These are phyloP conservation scores for Trachelus iudaicus DNA, from an alignment of 2,888 invertebrate genomes.

Conservation along the genomic window DNA sequence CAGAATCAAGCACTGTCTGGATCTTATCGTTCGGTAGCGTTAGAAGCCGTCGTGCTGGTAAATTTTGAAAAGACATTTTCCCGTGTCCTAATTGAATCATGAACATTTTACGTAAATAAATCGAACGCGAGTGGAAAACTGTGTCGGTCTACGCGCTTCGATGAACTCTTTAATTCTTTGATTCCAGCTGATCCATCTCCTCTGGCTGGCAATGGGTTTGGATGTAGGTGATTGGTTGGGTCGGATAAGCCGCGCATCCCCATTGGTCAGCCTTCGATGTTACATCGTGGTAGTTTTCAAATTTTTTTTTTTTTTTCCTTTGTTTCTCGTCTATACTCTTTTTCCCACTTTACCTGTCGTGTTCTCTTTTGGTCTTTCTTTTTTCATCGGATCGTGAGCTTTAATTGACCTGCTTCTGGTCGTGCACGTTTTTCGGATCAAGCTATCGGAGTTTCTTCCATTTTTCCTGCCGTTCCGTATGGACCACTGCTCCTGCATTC, in stretches of 20 bases:
- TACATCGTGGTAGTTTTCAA: background rate
- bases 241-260: background rate
- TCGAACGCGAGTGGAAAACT: background rate
- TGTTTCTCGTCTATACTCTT: slow-evolving; percentile 9
- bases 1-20: background rate
- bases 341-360: slow-evolving; percentile 1
- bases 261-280: background rate
- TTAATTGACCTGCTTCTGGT: slow-evolving; percentile 50
- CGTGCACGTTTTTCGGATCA: slow-evolving; percentile 22
- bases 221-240: background rate
- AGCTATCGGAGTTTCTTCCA: slow-evolving; percentile 3
- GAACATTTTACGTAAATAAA: background rate
- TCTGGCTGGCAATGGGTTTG: background rate
- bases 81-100: background rate
- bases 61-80: background rate
- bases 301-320: slow-evolving; percentile 3
- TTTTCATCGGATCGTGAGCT: slow-evolving; percentile 39
- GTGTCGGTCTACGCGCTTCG: background rate
- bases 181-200: background rate
- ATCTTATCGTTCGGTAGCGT: background rate
- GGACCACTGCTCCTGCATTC: slow-evolving; percentile 19
- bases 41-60: background rate
- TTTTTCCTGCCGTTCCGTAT: slow-evolving; percentile 12
- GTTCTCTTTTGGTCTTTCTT: background rate
- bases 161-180: background rate